These are phyloP conservation scores for Drosophila mulleri DNA, from an alignment of 2,888 invertebrate species.

Conservation along the genomic window DNA sequence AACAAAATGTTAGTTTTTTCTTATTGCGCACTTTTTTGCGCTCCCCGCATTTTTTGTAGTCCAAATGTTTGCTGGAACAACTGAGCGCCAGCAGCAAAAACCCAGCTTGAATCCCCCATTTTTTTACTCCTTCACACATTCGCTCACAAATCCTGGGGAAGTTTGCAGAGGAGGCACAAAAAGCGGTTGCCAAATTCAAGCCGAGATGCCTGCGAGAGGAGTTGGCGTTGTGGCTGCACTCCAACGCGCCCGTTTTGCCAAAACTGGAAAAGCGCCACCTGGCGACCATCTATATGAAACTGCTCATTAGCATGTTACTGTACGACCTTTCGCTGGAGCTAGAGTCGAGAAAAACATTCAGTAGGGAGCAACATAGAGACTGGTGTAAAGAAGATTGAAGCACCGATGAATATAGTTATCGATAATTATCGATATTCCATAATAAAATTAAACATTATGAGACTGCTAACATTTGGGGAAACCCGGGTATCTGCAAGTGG, in stretches of 20 bases:
- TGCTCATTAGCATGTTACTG: slow-evolving; percentile 54
- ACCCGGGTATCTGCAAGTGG: not conserved
- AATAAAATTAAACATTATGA: not conserved
- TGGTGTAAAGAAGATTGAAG: no score
- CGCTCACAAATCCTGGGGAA: slow-evolving; percentile 35
- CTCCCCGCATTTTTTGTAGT: slow-evolving; percentile 50
- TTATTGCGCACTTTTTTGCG: slow-evolving; percentile 7
- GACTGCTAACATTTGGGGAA: not conserved
- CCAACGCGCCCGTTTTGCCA: slow-evolving; percentile 15
- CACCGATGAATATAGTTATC: not conserved
- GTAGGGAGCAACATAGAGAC: not conserved
- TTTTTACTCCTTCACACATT: slow-evolving; percentile 28
- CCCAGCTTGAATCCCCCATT: slow-evolving; percentile 25
- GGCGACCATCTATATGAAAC: slow-evolving; percentile 18
- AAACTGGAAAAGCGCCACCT: not conserved
- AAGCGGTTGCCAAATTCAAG: slow-evolving; percentile 28
- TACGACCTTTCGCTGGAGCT: slow-evolving; percentile 26
- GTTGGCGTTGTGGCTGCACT: slow-evolving; percentile 23
- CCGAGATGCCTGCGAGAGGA: slow-evolving; percentile 18
- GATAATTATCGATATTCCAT: not conserved
- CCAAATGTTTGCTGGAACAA: slow-evolving; percentile 50
- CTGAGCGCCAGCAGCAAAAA: slow-evolving; percentile 28
- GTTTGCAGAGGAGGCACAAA: slow-evolving; percentile 50
- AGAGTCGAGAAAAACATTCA: not conserved
- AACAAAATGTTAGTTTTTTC: slow-evolving; percentile 65